Conservation (phyloP, 2,113 vertebrate species). For the Dendropsophus ebraccatus region DNA sequence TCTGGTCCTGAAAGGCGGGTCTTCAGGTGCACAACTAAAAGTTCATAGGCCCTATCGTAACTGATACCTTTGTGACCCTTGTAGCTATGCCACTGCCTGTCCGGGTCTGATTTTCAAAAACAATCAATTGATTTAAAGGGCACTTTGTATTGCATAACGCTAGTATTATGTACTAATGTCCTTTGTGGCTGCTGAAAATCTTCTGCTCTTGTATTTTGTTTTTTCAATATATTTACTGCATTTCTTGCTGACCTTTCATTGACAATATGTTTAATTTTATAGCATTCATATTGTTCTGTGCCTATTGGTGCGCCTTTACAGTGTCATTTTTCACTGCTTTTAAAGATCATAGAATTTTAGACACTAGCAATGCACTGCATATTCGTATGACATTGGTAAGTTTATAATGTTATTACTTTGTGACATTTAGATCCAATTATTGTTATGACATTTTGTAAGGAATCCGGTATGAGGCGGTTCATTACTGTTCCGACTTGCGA, state of each 20-base stretch:
- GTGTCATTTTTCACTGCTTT: conserved; percentile 58
- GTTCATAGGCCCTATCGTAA: no score
- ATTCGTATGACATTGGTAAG: conserved; percentile 77
- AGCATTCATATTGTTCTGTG: background rate
- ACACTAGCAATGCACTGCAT: conserved; percentile 72
- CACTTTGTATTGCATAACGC: no score
- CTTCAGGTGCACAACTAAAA: no score
- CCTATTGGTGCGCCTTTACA: background rate
- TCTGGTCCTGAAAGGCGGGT: no score
- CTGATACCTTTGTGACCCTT: no score
- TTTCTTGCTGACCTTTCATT: background rate
- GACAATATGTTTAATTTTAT: background rate
- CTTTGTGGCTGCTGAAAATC: background rate
- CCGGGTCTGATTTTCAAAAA: no score
- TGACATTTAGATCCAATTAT: conserved; percentile 75
- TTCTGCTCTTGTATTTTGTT: background rate
- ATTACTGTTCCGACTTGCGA: background rate
- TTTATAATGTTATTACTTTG: conserved; percentile 76
- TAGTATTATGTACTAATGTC: no score
- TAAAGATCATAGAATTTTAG: conserved; percentile 73
- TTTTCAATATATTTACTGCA: background rate
- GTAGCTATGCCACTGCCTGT: no score
- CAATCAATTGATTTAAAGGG: no score
- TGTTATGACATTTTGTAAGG: conserved; percentile 70
- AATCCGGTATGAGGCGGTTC: conserved; percentile 48